These are phyloP conservation scores for Centropyge bicolor DNA, from an alignment of 2,797 vertebrate genomes.

Conservation along the genomic window DNA sequence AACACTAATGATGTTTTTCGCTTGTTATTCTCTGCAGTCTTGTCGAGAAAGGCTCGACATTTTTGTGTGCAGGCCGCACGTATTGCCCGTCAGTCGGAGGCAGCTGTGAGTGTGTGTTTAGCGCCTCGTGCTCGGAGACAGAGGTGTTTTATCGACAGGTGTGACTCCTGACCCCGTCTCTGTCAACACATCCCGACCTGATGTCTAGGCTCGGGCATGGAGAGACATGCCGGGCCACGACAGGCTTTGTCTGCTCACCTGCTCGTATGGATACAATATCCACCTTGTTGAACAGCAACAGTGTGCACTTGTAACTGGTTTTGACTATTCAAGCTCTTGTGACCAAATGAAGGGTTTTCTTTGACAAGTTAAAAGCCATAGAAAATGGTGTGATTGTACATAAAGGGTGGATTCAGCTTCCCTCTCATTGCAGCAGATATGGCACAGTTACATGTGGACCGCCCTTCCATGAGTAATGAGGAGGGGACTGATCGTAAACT, in stretches of 20 bases:
- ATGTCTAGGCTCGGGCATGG: slow-evolving; percentile 67
- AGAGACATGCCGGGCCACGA: slow-evolving; percentile 60
- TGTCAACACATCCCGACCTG: slow-evolving; percentile 74
- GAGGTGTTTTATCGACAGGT: slow-evolving; percentile 75
- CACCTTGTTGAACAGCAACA: slow-evolving; percentile 38
- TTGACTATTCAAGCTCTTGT: slow-evolving; percentile 11
- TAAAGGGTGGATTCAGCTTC: slow-evolving; percentile 11
- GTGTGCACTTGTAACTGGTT: not conserved
- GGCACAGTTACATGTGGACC: slow-evolving; percentile 6
- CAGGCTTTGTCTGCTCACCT: slow-evolving; percentile 81
- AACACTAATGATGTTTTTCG: not conserved
- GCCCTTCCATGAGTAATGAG: slow-evolving; percentile 40
- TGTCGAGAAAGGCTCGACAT: slow-evolving; percentile 1
- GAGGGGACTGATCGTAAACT: slow-evolving; percentile 61
- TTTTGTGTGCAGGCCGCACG: slow-evolving; percentile 27
- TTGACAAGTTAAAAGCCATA: slow-evolving; percentile 3
- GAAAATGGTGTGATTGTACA: slow-evolving; percentile 7
- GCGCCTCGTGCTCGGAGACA: slow-evolving; percentile 18
- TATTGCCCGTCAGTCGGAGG: slow-evolving; percentile 21
- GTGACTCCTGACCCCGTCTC: slow-evolving; percentile 78
- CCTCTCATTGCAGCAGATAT: slow-evolving; percentile 1
- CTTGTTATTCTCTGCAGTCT: slow-evolving; percentile 3
- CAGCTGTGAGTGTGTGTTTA: not conserved
- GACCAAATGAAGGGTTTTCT: slow-evolving; percentile 15
- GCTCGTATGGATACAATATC: slow-evolving; percentile 67